Conservation (phyloP, 1,140 invertebrate species). For the Pentalonia nigronervosa region DNA sequence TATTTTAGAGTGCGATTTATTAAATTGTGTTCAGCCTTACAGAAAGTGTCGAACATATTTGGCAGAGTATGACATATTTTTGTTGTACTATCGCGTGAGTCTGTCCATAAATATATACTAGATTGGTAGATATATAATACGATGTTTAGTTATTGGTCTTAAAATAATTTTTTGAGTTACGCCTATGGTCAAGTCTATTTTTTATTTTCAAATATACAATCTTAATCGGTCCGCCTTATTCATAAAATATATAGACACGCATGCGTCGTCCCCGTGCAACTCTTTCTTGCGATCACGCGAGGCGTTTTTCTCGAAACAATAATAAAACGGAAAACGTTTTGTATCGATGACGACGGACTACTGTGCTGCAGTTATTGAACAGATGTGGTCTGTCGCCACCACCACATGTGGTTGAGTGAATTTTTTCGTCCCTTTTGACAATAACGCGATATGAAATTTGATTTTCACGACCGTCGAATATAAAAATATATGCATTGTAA, state of each 20-base stretch:
- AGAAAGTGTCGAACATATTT: neutral
- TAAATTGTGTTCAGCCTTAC: neutral
- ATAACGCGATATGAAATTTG: slow-evolving; percentile 40
- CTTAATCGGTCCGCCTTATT: neutral
- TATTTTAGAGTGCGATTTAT: neutral
- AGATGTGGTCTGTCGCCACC: neutral
- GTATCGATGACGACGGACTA: neutral
- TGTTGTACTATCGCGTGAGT: no score
- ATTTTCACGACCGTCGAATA: slow-evolving; percentile 10
- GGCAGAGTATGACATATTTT: no score
- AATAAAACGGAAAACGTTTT: neutral
- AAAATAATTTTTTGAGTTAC: neutral
- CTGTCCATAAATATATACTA: no score
- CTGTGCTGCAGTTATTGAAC: neutral
- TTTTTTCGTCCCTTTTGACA: slow-evolving; percentile 37
- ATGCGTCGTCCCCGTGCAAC: neutral
- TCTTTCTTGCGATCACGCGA: neutral
- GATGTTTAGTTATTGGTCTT: neutral
- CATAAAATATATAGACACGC: neutral
- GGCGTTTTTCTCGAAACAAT: neutral
- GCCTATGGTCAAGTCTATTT: no score
- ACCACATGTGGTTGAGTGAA: slow-evolving; percentile 38
- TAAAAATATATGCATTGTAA: neutral
- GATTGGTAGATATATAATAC: neutral
- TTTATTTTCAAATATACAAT: neutral